These are phyloP conservation scores for Tinamus guttatus DNA, from an alignment of 2,113 vertebrate genomes.

Conservation along the genomic window DNA sequence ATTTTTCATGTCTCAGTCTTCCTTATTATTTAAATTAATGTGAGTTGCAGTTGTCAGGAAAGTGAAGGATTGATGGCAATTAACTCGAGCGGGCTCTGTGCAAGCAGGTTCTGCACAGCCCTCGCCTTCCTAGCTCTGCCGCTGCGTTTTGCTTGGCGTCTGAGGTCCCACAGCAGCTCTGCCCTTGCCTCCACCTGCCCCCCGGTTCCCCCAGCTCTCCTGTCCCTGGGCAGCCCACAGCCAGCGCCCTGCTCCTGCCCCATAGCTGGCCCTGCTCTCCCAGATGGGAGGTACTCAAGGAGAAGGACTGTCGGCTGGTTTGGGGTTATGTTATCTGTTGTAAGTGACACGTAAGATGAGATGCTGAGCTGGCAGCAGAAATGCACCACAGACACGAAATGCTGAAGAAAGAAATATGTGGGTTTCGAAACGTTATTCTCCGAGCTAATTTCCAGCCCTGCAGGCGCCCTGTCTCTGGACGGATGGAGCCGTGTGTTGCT, in stretches of 20 bases:
- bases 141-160: neutral
- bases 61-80: constrained; percentile 62
- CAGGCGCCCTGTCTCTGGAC: neutral
- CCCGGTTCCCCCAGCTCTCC: neutral
- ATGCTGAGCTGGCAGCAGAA: neutral
- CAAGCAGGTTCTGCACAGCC: neutral
- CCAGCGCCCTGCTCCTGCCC: neutral
- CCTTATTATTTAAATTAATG: constrained; percentile 71
- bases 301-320: neutral
- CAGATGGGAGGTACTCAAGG: rapidly evolving
- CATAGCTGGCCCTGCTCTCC: neutral
- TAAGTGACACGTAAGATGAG: neutral
- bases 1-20: constrained; percentile 67
- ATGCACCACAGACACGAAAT: neutral
- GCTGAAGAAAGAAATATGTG: neutral
- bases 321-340: neutral
- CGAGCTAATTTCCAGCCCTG: neutral
- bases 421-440: neutral
- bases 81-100: constrained; percentile 1
- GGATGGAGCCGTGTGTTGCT: neutral
- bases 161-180: neutral
- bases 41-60: constrained; percentile 61
- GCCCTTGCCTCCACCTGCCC: neutral
- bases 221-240: neutral
- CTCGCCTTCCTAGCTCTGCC: neutral